Percentiles rank a stretch among this genome's conserved stretches.
phyloP scores from a whole-genome alignment of 2,113 vertebrate species.

The Pelecanus crispus region DNA sequence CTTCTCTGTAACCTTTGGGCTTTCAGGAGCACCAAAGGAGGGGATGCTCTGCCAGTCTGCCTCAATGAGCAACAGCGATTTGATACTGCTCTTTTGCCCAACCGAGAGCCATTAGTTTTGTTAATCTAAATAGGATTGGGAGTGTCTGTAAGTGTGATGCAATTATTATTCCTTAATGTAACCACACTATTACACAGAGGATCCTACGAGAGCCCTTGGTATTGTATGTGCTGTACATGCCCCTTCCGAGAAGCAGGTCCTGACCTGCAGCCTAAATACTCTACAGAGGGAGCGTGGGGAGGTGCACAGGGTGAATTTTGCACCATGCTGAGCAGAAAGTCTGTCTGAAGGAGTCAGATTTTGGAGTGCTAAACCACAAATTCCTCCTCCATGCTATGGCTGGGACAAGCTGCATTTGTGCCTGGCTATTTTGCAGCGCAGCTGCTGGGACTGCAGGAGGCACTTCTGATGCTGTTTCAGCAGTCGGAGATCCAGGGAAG shows the following conservation, averaged over 20 bases:
- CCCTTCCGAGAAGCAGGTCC: not conserved
- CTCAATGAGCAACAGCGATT: not conserved
- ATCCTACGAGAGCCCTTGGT: not conserved
- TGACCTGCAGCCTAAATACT: not conserved
- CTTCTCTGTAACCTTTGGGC: not conserved
- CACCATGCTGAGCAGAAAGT: not conserved
- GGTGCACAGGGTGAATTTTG: not conserved
- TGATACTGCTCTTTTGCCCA: not conserved
- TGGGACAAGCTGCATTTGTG: not conserved
- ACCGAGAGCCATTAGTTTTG: not conserved
- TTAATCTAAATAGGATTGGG: not conserved
- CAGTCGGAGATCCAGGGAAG: not conserved
- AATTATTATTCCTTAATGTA: not conserved
- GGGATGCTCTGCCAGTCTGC: not conserved
- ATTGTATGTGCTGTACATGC: accelerated
- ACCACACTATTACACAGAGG: not conserved
- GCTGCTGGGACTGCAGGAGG: not conserved
- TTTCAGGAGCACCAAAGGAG: not conserved
- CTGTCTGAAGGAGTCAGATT: not conserved
- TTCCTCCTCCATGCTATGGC: not conserved
- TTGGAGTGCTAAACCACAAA: not conserved
- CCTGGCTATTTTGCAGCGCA: not conserved
- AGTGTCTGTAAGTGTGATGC: not conserved
- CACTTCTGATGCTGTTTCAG: not conserved
- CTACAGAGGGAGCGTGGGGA: accelerated